Evolutionary conservation across 2,888 invertebrate genomes (phyloP).

Genomic region (Drosophila melanosoma): DNA sequence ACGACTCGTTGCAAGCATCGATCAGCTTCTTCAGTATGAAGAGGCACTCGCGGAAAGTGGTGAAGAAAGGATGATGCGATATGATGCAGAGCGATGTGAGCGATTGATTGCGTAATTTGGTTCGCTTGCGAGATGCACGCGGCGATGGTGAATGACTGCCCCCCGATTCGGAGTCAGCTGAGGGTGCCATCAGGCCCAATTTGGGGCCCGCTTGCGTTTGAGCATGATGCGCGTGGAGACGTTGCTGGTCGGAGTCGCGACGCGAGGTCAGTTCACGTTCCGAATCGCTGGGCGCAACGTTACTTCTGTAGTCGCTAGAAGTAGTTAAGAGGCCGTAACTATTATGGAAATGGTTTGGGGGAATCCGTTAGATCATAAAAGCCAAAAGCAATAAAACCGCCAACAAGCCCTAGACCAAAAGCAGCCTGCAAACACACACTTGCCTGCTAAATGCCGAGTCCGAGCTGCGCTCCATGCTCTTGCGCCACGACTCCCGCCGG

Average conservation of each 20-base stretch:
- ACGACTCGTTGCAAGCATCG: slow-evolving; percentile 98
- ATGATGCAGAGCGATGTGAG: slow-evolving; percentile 98
- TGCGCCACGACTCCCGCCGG: slow-evolving; percentile 95
- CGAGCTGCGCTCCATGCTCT: slow-evolving; percentile 96
- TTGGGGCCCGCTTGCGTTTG: slow-evolving; percentile 84
- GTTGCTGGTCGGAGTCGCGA: slow-evolving; percentile 88
- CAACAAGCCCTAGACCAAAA: slow-evolving; percentile 12
- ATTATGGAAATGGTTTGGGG: slow-evolving; percentile 82
- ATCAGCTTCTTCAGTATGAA: slow-evolving; percentile 97
- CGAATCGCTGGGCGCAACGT: slow-evolving; percentile 95
- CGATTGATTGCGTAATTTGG: slow-evolving; percentile 95
- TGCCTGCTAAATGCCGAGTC: slow-evolving; percentile 97
- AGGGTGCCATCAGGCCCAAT: slow-evolving; percentile 88
- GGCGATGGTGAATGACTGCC: slow-evolving; percentile 95
- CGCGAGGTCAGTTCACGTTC: slow-evolving; percentile 93
- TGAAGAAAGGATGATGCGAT: slow-evolving; percentile 99
- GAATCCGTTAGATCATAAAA: slow-evolving; percentile 39
- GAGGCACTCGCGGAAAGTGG: slow-evolving; percentile 98
- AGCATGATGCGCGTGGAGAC: slow-evolving; percentile 72
- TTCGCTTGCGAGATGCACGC: slow-evolving; percentile 91
- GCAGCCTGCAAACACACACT: slow-evolving; percentile 77
- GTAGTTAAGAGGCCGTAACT: slow-evolving; percentile 85
- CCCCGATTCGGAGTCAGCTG: slow-evolving; percentile 93
- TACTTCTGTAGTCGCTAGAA: slow-evolving; percentile 96
- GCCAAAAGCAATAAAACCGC: slow-evolving; percentile 31